Evolutionary conservation across 1,140 invertebrate genomes (phyloP).

Genomic region (Listronotus oregonensis): DNA sequence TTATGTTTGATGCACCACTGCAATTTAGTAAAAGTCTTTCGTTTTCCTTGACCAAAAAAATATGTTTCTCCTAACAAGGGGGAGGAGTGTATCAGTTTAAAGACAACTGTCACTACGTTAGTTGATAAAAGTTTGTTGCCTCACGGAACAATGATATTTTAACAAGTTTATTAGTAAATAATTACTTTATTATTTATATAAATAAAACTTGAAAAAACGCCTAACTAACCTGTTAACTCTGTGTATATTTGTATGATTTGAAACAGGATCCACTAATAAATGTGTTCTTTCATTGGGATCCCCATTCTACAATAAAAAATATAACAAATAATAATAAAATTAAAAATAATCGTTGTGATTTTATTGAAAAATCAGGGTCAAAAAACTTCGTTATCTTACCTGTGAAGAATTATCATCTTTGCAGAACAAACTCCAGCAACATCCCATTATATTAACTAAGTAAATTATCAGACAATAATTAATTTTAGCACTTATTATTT

Average conservation of each 20-base stretch:
- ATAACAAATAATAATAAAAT: slow-evolving; percentile 1
- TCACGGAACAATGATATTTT: no score
- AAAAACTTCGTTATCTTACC: slow-evolving; percentile 39
- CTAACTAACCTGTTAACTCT: slow-evolving; percentile 61
- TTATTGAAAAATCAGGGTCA: slow-evolving; percentile 16
- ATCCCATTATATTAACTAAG: slow-evolving; percentile 48
- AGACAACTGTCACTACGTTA: no score
- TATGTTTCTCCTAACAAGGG: no score
- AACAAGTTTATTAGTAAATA: no score
- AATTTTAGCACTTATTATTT: no score
- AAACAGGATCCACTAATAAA: slow-evolving; percentile 70
- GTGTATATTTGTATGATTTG: slow-evolving; percentile 67
- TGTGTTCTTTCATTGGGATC: slow-evolving; percentile 72
- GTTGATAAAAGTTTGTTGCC: no score
- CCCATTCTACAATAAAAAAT: slow-evolving; percentile 57
- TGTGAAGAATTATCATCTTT: slow-evolving; percentile 53
- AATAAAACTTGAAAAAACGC: no score
- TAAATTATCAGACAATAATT: background rate
- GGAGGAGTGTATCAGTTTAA: no score
- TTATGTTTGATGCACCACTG: no score
- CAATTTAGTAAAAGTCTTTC: no score
- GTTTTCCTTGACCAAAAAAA: no score
- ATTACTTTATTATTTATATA: no score
- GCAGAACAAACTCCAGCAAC: slow-evolving; percentile 56
- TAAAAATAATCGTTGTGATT: background rate